Conservation (phyloP, 2,797 vertebrate species). For the Ctenosaura bakeri region DNA sequence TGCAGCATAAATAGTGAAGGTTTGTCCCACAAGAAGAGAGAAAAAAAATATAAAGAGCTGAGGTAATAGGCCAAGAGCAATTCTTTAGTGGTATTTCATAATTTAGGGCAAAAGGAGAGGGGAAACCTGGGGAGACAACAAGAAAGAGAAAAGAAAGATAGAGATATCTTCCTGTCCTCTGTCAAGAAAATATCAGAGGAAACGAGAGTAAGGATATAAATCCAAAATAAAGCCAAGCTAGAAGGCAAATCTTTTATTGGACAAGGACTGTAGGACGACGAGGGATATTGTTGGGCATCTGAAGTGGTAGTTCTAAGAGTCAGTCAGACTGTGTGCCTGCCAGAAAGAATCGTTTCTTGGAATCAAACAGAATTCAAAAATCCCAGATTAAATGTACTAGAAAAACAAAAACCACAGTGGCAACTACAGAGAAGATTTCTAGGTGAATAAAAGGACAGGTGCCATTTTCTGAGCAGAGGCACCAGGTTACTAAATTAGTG, state of each 20-base stretch:
- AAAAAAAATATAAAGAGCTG: background rate
- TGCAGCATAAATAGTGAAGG: background rate
- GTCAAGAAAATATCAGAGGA: background rate
- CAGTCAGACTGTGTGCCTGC: background rate
- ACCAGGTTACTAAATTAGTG: no score
- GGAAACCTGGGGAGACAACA: background rate
- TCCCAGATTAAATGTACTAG: no score
- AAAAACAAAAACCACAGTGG: no score
- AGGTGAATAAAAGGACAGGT: no score
- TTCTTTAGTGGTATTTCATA: background rate
- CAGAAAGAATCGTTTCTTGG: background rate
- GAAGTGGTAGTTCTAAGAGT: background rate
- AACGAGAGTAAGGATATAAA: background rate
- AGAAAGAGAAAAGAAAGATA: background rate
- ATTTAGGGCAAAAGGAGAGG: no score
- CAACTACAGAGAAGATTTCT: no score
- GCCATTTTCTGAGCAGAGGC: no score
- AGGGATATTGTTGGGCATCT: background rate
- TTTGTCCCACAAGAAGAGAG: background rate
- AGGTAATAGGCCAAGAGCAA: background rate
- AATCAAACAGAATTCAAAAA: no score
- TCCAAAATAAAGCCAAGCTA: background rate
- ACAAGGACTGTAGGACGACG: no score
- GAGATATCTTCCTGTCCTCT: background rate
- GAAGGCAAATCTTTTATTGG: no score